These are phyloP conservation scores for Bibio marci DNA, from an alignment of 2,888 invertebrate genomes.

Conservation along the genomic window DNA sequence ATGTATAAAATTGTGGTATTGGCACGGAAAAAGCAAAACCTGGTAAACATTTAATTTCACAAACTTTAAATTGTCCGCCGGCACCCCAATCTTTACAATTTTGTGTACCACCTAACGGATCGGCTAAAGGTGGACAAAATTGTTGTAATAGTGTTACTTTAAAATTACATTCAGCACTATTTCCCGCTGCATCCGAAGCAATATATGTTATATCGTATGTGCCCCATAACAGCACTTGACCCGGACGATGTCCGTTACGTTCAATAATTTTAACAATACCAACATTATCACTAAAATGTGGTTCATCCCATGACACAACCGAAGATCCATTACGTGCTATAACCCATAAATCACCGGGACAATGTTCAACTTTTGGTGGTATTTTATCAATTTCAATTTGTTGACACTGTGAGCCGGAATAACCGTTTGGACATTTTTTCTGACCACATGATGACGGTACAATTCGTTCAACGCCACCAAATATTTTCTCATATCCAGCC, in stretches of 20 bases:
- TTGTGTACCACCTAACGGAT: conserved; percentile 83
- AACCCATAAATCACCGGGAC: conserved; percentile 88
- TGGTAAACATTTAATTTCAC: conserved; percentile 73
- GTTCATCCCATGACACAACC: conserved; percentile 81
- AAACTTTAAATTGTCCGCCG: conserved; percentile 85
- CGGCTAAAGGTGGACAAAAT: conserved; percentile 75
- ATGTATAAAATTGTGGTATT: conserved; percentile 93
- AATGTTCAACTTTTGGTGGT: conserved; percentile 73
- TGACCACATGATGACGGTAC: conserved; percentile 88
- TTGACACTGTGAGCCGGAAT: conserved; percentile 69
- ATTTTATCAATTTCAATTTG: conserved; percentile 70
- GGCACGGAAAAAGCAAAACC: conserved; percentile 82
- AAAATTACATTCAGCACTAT: conserved; percentile 80
- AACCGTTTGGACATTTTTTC: conserved; percentile 73
- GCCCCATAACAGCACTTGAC: conserved; percentile 78
- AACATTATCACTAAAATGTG: conserved; percentile 78
- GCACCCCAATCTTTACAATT: conserved; percentile 93
- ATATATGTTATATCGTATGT: conserved; percentile 84
- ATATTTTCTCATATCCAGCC: conserved; percentile 81
- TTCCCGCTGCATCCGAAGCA: conserved; percentile 84
- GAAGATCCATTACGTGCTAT: conserved; percentile 85
- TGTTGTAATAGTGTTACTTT: conserved; percentile 79
- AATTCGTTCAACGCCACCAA: conserved; percentile 77
- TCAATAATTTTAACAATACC: conserved; percentile 64
- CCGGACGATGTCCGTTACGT: conserved; percentile 71